Percentiles rank a stretch among this genome's conserved stretches.
These are phyloP conservation scores for Ectropis crepuscularia DNA, from an alignment of 2,888 invertebrate species.

Conservation along the genomic window DNA sequence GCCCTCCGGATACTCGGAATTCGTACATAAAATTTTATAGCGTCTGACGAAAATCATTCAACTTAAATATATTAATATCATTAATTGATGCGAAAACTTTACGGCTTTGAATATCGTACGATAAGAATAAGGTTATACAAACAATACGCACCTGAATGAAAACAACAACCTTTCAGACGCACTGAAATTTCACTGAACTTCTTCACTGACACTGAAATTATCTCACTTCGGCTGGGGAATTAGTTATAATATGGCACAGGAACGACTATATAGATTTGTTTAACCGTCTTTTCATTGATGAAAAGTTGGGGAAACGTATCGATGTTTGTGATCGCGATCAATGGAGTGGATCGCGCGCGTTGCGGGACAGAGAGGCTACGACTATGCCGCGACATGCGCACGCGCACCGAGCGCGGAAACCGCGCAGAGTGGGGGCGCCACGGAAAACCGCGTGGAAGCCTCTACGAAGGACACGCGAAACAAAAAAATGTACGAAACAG, in stretches of 20 bases:
- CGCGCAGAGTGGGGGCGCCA: slow-evolving; percentile 69
- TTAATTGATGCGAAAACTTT: slow-evolving; percentile 24
- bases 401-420: slow-evolving; percentile 52
- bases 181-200: slow-evolving; percentile 25
- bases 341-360: slow-evolving; percentile 68
- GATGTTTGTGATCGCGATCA: slow-evolving; percentile 47
- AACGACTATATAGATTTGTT: slow-evolving; percentile 40
- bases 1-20: slow-evolving; percentile 32
- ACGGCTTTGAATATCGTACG: slow-evolving; percentile 6
- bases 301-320: slow-evolving; percentile 72
- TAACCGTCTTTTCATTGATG: slow-evolving; percentile 76
- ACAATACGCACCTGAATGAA: slow-evolving; percentile 32
- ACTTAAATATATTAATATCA: slow-evolving; percentile 14
- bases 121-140: slow-evolving; percentile 25
- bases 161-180: slow-evolving; percentile 24
- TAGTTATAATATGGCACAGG: slow-evolving; percentile 24
- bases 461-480: slow-evolving; percentile 32
- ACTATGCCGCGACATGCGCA: slow-evolving; percentile 53
- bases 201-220: slow-evolving; percentile 27
- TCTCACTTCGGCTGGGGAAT: slow-evolving; percentile 19
- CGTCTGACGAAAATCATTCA: slow-evolving; percentile 36
- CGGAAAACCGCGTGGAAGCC: slow-evolving; percentile 73
- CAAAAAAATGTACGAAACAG: slow-evolving; percentile 8
- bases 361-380: slow-evolving; percentile 66
- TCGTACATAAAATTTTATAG: slow-evolving; percentile 37